These are phyloP conservation scores for Melinaea marsaeus DNA, from an alignment of 2,888 invertebrate genomes.

Conservation along the genomic window DNA sequence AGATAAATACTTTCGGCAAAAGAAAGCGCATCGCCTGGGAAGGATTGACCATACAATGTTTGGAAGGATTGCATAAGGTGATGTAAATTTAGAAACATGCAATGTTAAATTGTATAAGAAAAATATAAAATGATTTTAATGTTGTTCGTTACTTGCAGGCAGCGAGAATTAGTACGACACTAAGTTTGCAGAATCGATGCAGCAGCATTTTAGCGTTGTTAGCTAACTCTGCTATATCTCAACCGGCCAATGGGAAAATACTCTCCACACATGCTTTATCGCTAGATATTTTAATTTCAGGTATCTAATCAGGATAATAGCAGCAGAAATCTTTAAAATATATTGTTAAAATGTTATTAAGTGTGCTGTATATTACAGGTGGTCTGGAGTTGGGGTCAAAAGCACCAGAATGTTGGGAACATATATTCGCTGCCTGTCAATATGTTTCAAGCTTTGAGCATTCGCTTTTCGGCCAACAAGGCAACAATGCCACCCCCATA, in stretches of 20 bases:
- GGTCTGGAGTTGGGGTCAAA: slow-evolving; percentile 95
- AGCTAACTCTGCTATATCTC: slow-evolving; percentile 92
- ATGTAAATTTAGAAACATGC: not conserved
- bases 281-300: slow-evolving; percentile 91
- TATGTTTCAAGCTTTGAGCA: slow-evolving; percentile 96
- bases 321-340: slow-evolving; percentile 1
- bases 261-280: slow-evolving; percentile 94
- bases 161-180: slow-evolving; percentile 91
- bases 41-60: slow-evolving; percentile 88
- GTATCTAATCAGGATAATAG: slow-evolving; percentile 43
- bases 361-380: slow-evolving; percentile 50
- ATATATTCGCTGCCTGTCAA: slow-evolving; percentile 95
- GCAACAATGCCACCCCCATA: slow-evolving; percentile 81
- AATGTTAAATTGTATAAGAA: not conserved
- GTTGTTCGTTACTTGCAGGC: slow-evolving; percentile 72
- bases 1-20: slow-evolving; percentile 69
- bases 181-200: slow-evolving; percentile 93
- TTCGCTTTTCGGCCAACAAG: slow-evolving; percentile 90
- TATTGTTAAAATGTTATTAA: not conserved
- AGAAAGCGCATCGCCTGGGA: slow-evolving; percentile 77
- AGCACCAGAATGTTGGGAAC: slow-evolving; percentile 96
- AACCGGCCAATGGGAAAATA: slow-evolving; percentile 85
- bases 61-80: slow-evolving; percentile 93
- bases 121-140: not conserved
- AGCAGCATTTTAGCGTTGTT: slow-evolving; percentile 92